Base-by-base conservation (phyloP, 2,888 invertebrate species). In the Palloptera scutellata region DNA sequence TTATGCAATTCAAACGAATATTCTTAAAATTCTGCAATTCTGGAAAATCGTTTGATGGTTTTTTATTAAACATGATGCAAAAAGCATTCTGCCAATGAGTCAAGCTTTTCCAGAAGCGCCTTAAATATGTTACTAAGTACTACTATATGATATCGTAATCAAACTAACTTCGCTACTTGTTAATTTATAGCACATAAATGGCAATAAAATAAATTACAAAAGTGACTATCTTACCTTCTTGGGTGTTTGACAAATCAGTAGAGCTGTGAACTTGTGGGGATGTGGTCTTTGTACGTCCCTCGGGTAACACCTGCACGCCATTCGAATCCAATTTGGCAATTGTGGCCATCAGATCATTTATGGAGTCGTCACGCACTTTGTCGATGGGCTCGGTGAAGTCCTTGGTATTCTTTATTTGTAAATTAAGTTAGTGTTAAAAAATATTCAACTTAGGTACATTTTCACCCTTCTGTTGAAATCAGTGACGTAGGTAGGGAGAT, bases 321-420 rank as follows among this genome's bases (percentile, higher is more conserved):
- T 94, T 94, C 30, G 93, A 93, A 86, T 94, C 94, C 77, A 94
- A 86, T 86, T 94, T 93, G 71, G 94, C 94, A 82, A 94, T 94
- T 68, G 94, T 94, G 68, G 92, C 92, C 91, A 94, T 93, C 73
- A 94, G 86, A 87, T 94, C 94, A 81, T 93, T 93, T 70, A 94
- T 91, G 1, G 92, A 92, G 81, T 93, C 93, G 81, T 92, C 92
- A 83, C 93, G 93, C 82, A 92, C 92, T 81, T 92, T 92, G 85
- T 94, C 94, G 78, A 94, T 87, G 74, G 87, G 89, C 73, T 89
- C 88, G 70, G 90, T 89, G 45, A 89, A 88, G 76, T 90, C 90
- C 74, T 86, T 86, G 78, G 88, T 87, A 67, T 80, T 83, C 83
- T 83, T 58, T 13, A 68, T 64, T 43, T n/a, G 12, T 59, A 5